Base-by-base conservation (phyloP, 2,888 invertebrate species). In the Lamproptera curius region DNA sequence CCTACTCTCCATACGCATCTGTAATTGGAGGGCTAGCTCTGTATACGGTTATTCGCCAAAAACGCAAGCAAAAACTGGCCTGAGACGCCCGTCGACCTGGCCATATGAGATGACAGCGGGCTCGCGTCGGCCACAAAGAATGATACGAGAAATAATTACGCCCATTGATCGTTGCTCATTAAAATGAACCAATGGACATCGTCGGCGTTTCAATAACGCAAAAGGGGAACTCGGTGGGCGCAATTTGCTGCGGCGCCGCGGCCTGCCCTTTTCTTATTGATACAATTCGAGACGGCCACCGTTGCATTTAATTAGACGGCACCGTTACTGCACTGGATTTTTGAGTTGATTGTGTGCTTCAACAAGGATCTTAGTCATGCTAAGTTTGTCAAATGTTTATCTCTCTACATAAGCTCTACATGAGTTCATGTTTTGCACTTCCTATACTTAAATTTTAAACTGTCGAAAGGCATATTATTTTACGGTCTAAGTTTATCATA, bases 61-160 rank as follows among this genome's bases (percentile, higher is more conserved):
- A 77, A 76, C 73, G 68, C 61, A 65, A 62, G 69, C 72, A 82
- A 79, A 80, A 77, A 76, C 63, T 59, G 52, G 63, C 65, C 50
- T 52, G 55, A 59, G 57, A 57, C 56, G 54, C 54, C 61, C 60
- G 60, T 59, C 56, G 46, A 38, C 46, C 57, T 55, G 58, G 59
- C 79, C 79, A 64, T 78, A 76, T 62, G 63, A 67, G 76, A 62
- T 75, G 80, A 78, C 79, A 79, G 76, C 67, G 69, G 65, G 72
- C 73, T 74, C 66, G 73, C 76, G 76, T 65, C 70, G 67, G 56
- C 52, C 68, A 73, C 74, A 77, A 78, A 81, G 76, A 82, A 84
- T 80, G 74, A 80, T 77, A 82, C 80, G 71, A 81, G 75, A 77
- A 82, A 86, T 80, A 84, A 84, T 85, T 84, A 85, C 85, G 84